These are phyloP conservation scores for Solea solea DNA, from an alignment of 2,113 vertebrate genomes.

Conservation along the genomic window DNA sequence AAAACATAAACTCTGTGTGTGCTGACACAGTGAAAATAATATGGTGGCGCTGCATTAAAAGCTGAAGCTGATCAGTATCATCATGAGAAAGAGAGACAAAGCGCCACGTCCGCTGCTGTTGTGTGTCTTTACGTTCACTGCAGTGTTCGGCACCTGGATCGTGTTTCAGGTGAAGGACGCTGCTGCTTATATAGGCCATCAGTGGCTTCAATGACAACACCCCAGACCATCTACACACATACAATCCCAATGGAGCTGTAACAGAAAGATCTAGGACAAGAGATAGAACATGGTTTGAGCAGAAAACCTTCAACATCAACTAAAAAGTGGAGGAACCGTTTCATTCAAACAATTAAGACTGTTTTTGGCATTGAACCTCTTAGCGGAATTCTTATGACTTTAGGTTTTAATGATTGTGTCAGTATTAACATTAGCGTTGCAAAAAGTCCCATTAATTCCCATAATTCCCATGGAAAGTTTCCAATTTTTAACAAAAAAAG, in stretches of 20 bases:
- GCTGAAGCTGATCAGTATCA: constrained; percentile 2
- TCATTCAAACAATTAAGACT: background rate
- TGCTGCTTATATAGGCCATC: constrained; percentile 75
- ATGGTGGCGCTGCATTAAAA: constrained; percentile 8
- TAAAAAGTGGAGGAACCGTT: background rate
- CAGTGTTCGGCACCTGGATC: constrained; percentile 40
- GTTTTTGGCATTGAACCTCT: too few relatives aligned
- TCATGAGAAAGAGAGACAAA: background rate
- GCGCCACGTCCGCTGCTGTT: background rate
- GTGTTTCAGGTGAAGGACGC: constrained; percentile 65
- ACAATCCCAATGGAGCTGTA: constrained; percentile 68
- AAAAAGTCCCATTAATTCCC: too few relatives aligned
- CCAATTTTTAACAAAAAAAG: too few relatives aligned
- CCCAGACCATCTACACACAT: constrained; percentile 25
- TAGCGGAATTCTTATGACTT: too few relatives aligned
- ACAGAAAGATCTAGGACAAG: constrained; percentile 77
- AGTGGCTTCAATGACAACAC: constrained; percentile 62
- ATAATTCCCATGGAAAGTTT: too few relatives aligned
- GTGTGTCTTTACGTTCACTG: constrained; percentile 32
- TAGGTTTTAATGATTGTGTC: too few relatives aligned
- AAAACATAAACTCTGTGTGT: background rate
- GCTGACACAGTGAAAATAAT: constrained; percentile 1
- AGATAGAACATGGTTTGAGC: constrained; percentile 11
- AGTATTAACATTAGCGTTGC: too few relatives aligned
- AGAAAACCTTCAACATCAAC: constrained; percentile 12